These are phyloP conservation scores for Microplitis demolitor DNA, from an alignment of 1,140 invertebrate species.

Conservation along the genomic window DNA sequence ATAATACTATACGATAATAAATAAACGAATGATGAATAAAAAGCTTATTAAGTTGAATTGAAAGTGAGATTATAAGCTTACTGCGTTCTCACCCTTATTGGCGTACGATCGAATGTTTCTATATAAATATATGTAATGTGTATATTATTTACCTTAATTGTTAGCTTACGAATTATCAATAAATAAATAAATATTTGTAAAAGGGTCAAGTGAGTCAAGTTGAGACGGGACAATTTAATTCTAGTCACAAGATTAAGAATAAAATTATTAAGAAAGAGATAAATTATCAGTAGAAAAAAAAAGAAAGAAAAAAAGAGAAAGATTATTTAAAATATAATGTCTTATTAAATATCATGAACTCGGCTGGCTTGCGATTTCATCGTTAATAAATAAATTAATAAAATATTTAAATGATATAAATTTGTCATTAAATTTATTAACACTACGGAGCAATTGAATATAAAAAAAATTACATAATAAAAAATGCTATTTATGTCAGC, in stretches of 20 bases:
- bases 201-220: not conserved
- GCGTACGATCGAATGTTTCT: slow-evolving; percentile 49
- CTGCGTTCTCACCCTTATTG: slow-evolving; percentile 40
- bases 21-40: too few relatives aligned
- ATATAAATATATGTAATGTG: slow-evolving; percentile 38
- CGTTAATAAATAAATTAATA: not conserved
- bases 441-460: not conserved
- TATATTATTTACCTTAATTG: slow-evolving; percentile 39
- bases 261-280: not conserved
- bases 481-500: not conserved
- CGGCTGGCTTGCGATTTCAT: slow-evolving; percentile 7
- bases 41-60: not conserved
- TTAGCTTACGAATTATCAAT: slow-evolving; percentile 40
- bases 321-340: not conserved
- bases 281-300: not conserved
- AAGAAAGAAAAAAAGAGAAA: not conserved
- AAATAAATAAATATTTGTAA: slow-evolving; percentile 26
- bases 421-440: not conserved
- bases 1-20: too few relatives aligned
- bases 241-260: slow-evolving; percentile 30
- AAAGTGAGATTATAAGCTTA: slow-evolving; percentile 28
- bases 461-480: not conserved
- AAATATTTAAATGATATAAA: not conserved
- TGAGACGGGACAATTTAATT: slow-evolving; percentile 24
- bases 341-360: not conserved